These are phyloP conservation scores for Neelides folsomi DNA, from an alignment of 2,888 invertebrate genomes.

Conservation along the genomic window DNA sequence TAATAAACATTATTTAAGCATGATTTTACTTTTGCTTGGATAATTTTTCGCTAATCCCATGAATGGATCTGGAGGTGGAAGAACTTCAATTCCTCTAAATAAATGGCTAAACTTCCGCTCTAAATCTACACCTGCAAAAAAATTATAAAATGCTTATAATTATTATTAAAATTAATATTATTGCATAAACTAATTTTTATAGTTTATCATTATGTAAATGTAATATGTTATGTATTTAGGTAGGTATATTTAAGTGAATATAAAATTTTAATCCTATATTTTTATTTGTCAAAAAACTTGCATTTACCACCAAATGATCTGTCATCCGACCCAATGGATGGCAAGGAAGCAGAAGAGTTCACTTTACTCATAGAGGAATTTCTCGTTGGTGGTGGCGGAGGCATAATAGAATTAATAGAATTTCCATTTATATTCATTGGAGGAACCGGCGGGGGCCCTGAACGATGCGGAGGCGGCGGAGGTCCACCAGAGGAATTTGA, in stretches of 20 bases:
- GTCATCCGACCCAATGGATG: conserved; percentile 16
- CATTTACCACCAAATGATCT: no score
- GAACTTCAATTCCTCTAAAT: conserved; percentile 49
- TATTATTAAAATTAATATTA: no score
- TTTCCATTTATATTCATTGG: conserved; percentile 4
- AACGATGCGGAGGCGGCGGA: conserved; percentile 31
- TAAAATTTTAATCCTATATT: no score
- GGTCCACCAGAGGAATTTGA: conserved; percentile 36
- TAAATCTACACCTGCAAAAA: conserved; percentile 43
- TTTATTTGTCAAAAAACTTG: no score
- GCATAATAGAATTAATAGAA: conserved; percentile 36
- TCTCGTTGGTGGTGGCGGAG: conserved; percentile 49
- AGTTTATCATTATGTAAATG: no score
- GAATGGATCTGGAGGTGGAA: conserved; percentile 59
- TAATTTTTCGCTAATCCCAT: conserved; percentile 53
- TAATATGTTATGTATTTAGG: no score
- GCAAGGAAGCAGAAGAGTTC: conserved; percentile 30
- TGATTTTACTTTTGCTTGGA: conserved; percentile 49
- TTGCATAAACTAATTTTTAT: no score
- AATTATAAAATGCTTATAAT: no score
- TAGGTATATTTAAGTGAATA: no score
- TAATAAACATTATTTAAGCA: not conserved
- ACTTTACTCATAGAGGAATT: conserved; percentile 49
- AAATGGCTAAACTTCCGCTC: conserved; percentile 53
- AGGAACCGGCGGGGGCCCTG: conserved; percentile 22